Conservation (phyloP, 2,888 invertebrate species). For the Brachyopa scutellaris region DNA sequence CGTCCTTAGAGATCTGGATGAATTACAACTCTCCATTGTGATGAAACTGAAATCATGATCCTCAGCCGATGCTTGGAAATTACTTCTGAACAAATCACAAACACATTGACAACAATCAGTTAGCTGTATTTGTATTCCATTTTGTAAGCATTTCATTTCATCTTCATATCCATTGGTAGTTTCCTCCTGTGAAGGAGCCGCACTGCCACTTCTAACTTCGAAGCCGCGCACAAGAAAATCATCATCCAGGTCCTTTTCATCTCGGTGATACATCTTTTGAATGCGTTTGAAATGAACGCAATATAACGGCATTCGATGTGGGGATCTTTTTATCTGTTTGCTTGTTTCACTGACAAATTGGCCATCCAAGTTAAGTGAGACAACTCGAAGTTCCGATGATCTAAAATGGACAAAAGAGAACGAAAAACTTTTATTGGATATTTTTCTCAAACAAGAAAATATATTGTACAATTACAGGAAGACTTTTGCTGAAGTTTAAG, state of each 20-base stretch:
- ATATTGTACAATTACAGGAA: too few species aligned
- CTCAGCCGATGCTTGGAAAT: slow-evolving; percentile 13
- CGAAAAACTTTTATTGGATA: too few species aligned
- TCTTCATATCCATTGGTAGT: neutral
- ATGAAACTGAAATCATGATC: slow-evolving; percentile 15
- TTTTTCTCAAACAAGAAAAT: too few species aligned
- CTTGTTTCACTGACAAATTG: neutral
- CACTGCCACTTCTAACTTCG: slow-evolving; percentile 30
- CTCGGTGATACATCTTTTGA: slow-evolving; percentile 6
- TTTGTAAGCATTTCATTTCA: slow-evolving; percentile 1
- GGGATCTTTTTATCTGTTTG: slow-evolving; percentile 20
- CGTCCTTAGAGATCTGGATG: neutral
- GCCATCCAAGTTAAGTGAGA: slow-evolving; percentile 52
- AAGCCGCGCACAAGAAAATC: slow-evolving; percentile 54
- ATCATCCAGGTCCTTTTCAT: slow-evolving; percentile 13
- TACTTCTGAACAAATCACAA: slow-evolving; percentile 59
- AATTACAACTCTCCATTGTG: neutral
- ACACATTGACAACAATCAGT: slow-evolving; percentile 64
- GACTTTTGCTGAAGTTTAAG: too few species aligned
- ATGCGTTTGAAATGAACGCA: slow-evolving; percentile 43
- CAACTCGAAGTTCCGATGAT: slow-evolving; percentile 40
- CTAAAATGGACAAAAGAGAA: too few species aligned
- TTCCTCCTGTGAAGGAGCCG: neutral
- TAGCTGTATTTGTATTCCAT: slow-evolving; percentile 46
- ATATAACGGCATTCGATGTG: slow-evolving; percentile 46